phyloP scores from a whole-genome alignment of 2,113 vertebrate genomes.

The Camarhynchus parvulus region DNA sequence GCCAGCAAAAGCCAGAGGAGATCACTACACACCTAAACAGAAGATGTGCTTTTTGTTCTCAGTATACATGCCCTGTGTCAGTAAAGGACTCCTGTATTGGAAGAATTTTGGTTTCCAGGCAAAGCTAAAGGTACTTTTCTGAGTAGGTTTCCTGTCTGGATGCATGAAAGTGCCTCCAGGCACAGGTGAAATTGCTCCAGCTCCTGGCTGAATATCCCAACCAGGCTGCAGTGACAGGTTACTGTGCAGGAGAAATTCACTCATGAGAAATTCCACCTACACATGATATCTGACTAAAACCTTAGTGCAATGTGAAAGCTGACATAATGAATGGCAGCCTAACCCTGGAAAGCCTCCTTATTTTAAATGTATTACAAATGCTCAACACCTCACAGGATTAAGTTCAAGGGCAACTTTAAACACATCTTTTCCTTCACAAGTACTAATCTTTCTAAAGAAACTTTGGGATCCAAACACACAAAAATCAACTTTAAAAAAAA shows the following conservation, averaged over 20 bases:
- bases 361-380: constrained; percentile 6
- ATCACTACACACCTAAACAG: background rate
- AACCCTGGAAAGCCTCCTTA: constrained; percentile 3
- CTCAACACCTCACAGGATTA: background rate
- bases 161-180: background rate
- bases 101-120: background rate
- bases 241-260: background rate
- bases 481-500: background rate
- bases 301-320: background rate
- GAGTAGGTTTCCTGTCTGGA: background rate
- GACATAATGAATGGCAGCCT: background rate
- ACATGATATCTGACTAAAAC: constrained; percentile 19
- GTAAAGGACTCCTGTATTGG: background rate
- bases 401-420: background rate
- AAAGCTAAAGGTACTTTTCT: background rate
- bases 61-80: background rate
- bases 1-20: constrained; percentile 20
- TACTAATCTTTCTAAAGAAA: background rate
- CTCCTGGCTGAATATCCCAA: background rate
- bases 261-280: background rate
- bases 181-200: background rate
- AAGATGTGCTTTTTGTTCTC: background rate
- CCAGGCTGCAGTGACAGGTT: background rate
- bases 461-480: background rate
- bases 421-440: background rate